Evolutionary conservation across 2,888 invertebrate genomes (phyloP).

Genomic region (Melanchra persicariae): DNA sequence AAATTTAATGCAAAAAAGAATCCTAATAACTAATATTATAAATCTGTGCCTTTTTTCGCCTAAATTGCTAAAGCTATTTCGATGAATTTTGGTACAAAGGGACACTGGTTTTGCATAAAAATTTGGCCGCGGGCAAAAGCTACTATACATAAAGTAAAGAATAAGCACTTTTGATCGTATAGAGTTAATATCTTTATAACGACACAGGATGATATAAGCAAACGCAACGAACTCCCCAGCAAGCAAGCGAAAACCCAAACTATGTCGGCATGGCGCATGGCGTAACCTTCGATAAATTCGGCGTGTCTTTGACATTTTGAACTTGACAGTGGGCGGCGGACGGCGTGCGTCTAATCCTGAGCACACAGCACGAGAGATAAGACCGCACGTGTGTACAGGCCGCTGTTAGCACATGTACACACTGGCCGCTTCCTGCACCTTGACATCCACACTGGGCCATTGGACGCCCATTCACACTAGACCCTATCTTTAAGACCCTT

Average conservation of each 20-base stretch:
- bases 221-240: not conserved
- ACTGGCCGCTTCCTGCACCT: slow-evolving; percentile 68
- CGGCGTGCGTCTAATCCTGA: slow-evolving; percentile 76
- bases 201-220: not conserved
- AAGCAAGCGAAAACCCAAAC: not conserved
- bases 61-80: too few relatives aligned
- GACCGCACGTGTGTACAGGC: slow-evolving; percentile 74
- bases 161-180: too few relatives aligned
- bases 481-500: slow-evolving; percentile 10
- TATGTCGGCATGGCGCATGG: not conserved
- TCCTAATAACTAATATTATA: too few relatives aligned
- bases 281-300: slow-evolving; percentile 70
- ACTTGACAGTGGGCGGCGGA: slow-evolving; percentile 85
- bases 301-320: slow-evolving; percentile 85
- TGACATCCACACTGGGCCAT: slow-evolving; percentile 45
- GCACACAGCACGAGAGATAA: slow-evolving; percentile 83
- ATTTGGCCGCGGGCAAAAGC: not conserved
- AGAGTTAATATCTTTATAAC: too few relatives aligned
- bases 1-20: too few relatives aligned
- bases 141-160: too few relatives aligned
- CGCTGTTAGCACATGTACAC: slow-evolving; percentile 63
- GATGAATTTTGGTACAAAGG: too few relatives aligned
- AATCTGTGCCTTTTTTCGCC: too few relatives aligned
- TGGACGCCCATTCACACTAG: slow-evolving; percentile 43
- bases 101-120: too few relatives aligned